Evolutionary conservation across 2,113 vertebrate genomes (phyloP).

Genomic region (Muscicapa adusta): DNA sequence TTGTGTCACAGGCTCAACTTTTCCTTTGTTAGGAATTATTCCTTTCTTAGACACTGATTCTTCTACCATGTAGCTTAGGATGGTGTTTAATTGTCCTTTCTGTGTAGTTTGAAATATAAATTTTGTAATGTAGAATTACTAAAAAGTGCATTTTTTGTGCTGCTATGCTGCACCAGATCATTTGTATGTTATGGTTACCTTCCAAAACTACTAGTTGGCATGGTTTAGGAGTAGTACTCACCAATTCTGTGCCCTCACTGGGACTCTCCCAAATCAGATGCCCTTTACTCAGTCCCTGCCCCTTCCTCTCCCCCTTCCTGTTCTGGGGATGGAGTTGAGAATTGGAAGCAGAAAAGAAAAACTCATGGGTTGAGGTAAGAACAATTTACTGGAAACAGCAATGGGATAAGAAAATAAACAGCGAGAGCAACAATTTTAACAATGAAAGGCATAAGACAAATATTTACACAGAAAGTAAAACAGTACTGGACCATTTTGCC

Average conservation of each 20-base stretch:
- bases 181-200: not conserved
- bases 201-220: not conserved
- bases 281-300: fast-evolving
- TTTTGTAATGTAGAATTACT: not conserved
- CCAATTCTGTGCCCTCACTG: fast-evolving
- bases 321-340: not conserved
- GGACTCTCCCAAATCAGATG: not conserved
- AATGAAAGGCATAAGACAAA: not conserved
- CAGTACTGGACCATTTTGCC: not conserved
- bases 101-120: not conserved
- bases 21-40: not conserved
- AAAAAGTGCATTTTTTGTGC: not conserved
- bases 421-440: not conserved
- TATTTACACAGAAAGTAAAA: not conserved
- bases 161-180: not conserved
- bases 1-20: not conserved
- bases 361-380: not conserved
- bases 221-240: not conserved
- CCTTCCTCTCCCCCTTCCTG: not conserved
- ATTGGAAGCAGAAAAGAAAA: not conserved
- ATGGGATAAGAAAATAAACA: not conserved
- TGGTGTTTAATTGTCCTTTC: not conserved
- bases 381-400: not conserved
- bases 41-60: not conserved
- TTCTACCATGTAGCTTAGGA: not conserved